Conservation (phyloP, 2,113 vertebrate genomes). For the Zosterops japonicus region DNA sequence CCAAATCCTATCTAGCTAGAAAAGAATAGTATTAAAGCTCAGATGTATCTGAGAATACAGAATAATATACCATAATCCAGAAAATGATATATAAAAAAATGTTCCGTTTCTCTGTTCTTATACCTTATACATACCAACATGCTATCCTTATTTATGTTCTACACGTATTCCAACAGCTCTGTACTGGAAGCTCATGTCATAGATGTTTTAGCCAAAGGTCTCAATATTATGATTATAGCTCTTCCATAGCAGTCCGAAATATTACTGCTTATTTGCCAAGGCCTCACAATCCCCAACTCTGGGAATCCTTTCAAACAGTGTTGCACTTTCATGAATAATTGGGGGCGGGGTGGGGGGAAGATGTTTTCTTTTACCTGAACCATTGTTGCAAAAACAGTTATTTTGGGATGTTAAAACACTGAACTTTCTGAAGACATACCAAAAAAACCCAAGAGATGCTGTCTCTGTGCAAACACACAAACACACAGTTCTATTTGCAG, state of each 20-base stretch:
- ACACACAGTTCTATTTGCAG: neutral
- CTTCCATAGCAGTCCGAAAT: conserved; percentile 29
- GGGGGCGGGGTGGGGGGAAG: neutral
- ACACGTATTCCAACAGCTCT: neutral
- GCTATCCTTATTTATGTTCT: neutral
- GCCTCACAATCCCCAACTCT: conserved; percentile 17
- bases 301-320: conserved; percentile 65
- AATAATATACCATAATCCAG: neutral
- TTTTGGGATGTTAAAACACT: neutral
- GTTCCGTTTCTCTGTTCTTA: too few relatives aligned
- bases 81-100: neutral
- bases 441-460: neutral
- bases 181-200: neutral
- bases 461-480: neutral
- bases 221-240: conserved; percentile 25
- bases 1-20: neutral
- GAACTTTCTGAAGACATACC: neutral
- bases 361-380: neutral
- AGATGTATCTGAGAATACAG: neutral
- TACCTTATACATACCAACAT: neutral
- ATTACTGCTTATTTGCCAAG: conserved; percentile 60
- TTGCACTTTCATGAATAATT: conserved; percentile 51
- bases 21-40: neutral
- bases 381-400: neutral
- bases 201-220: neutral